Evolutionary conservation across 2,888 invertebrate genomes (phyloP).

Genomic region (Antitype chi): DNA sequence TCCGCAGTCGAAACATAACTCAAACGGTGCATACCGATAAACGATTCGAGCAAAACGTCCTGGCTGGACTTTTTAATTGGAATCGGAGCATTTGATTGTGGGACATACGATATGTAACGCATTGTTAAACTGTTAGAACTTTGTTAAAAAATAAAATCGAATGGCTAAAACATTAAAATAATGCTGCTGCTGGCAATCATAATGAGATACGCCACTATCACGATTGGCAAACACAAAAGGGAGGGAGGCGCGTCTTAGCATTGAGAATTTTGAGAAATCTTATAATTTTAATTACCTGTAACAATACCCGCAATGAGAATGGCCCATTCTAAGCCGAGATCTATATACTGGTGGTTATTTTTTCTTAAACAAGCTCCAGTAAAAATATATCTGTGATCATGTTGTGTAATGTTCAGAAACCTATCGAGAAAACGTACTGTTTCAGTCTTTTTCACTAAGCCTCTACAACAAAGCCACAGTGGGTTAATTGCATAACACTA

Average conservation of each 20-base stretch:
- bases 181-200: constrained; percentile 5
- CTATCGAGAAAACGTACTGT: not conserved
- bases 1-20: constrained; percentile 64
- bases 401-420: not conserved
- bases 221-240: constrained; percentile 11
- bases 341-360: not conserved
- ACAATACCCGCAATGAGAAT: constrained; percentile 2
- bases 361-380: not conserved
- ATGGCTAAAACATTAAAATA: not conserved
- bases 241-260: constrained; percentile 1
- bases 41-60: constrained; percentile 45
- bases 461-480: not conserved
- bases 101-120: not conserved
- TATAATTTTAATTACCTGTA: constrained; percentile 14
- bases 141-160: not conserved
- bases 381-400: not conserved
- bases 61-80: constrained; percentile 43
- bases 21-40: constrained; percentile 58
- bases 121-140: not conserved
- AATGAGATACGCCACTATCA: constrained; percentile 19
- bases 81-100: constrained; percentile 20
- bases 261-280: constrained; percentile 20
- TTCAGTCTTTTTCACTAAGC: not conserved
- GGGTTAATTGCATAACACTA: no score
- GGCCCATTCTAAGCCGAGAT: not conserved